These are phyloP conservation scores for Monodelphis domestica DNA, from an alignment of 2,797 vertebrate genomes.

Conservation along the genomic window DNA sequence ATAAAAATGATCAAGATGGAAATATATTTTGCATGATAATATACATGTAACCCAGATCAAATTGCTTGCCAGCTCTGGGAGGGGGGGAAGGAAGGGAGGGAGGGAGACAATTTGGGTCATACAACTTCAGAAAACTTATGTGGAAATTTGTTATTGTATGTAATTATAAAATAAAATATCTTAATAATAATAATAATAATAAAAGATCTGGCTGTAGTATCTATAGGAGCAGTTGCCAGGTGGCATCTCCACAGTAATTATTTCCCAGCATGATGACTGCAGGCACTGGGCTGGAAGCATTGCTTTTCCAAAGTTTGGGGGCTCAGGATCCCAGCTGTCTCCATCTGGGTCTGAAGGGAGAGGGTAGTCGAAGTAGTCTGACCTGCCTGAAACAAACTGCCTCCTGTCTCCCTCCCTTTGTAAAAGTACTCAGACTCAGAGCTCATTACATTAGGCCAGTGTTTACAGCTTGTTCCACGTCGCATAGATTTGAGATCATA, in stretches of 20 bases:
- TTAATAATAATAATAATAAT: too few relatives aligned
- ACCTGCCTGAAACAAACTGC: not conserved
- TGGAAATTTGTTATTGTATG: too few relatives aligned
- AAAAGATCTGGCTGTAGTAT: too few relatives aligned
- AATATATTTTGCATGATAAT: too few relatives aligned
- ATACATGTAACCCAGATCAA: too few relatives aligned
- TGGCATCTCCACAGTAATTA: not conserved
- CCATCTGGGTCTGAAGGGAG: not conserved
- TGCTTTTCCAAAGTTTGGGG: not conserved
- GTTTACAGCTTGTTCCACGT: not conserved
- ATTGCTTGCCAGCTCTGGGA: too few relatives aligned
- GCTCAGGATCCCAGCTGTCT: not conserved
- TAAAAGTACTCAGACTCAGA: not conserved
- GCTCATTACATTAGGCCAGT: not conserved
- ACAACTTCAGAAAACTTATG: too few relatives aligned
- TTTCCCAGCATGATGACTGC: not conserved
- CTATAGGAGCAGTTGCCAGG: too few relatives aligned
- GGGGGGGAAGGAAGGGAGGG: too few relatives aligned
- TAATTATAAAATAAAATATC: too few relatives aligned
- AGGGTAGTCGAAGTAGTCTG: not conserved
- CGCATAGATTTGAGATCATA: not conserved
- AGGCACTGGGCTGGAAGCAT: not conserved
- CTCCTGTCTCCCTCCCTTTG: not conserved
- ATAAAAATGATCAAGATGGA: too few relatives aligned
- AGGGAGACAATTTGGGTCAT: too few relatives aligned